Conservation (phyloP, 1,140 invertebrate species). For the Tyrophagus putrescentiae region DNA sequence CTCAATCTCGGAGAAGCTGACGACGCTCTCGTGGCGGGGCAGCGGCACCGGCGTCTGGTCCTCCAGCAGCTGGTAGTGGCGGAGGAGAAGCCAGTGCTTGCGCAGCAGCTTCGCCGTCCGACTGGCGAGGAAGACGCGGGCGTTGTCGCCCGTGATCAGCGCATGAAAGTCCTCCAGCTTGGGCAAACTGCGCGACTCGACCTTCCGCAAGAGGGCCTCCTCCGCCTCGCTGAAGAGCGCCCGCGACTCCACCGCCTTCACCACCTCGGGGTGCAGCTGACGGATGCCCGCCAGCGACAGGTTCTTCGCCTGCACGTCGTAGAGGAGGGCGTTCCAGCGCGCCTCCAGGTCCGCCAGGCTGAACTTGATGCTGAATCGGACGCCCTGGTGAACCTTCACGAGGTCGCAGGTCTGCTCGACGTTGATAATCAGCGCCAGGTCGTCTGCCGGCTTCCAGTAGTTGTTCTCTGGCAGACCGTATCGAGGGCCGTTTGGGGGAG, state of each 20-base stretch:
- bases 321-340: constrained; percentile 85
- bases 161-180: constrained; percentile 65
- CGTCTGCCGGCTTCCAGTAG: constrained; percentile 92
- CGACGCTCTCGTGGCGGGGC: constrained; percentile 45
- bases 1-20: constrained; percentile 82
- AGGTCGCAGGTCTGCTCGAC: constrained; percentile 85
- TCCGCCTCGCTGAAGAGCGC: constrained; percentile 77
- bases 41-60: constrained; percentile 34
- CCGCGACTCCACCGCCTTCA: constrained; percentile 66
- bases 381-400: constrained; percentile 66
- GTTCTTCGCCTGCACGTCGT: constrained; percentile 57
- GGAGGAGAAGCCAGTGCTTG: constrained; percentile 79
- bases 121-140: constrained; percentile 65
- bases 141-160: constrained; percentile 58
- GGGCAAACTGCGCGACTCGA: constrained; percentile 53
- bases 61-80: constrained; percentile 64
- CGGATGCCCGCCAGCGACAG: constrained; percentile 79
- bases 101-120: constrained; percentile 69
- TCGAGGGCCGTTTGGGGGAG: constrained; percentile 36
- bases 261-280: constrained; percentile 77
- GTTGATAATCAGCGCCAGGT: constrained; percentile 77
- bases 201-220: constrained; percentile 63
- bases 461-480: constrained; percentile 65
- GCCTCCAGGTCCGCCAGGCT: constrained; percentile 83
- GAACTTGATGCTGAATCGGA: constrained; percentile 91